Conservation (phyloP, 2,113 vertebrate genomes). For the Tragulus kanchil region DNA sequence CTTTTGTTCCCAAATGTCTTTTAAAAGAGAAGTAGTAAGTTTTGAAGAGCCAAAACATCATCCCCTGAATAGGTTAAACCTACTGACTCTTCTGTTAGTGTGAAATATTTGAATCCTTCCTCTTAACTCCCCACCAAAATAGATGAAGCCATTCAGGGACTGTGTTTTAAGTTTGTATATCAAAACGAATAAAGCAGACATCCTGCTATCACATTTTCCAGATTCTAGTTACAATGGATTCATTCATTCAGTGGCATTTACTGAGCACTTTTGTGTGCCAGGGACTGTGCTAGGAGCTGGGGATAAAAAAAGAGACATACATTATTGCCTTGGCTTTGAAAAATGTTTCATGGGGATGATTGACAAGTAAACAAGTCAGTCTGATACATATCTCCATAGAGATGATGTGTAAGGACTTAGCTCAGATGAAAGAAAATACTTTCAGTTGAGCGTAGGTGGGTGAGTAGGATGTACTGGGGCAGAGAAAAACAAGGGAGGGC, state of each 20-base stretch:
- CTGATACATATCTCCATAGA: background rate
- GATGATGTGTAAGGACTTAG: background rate
- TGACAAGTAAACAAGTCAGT: background rate
- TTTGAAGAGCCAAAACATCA: background rate
- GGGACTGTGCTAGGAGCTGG: background rate
- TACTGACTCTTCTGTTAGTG: constrained; percentile 7
- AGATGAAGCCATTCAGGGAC: constrained; percentile 21
- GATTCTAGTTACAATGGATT: background rate
- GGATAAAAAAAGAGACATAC: background rate
- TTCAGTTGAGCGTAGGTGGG: background rate
- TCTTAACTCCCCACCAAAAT: constrained; percentile 44
- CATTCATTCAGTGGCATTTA: background rate
- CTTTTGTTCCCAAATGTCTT: constrained; percentile 4
- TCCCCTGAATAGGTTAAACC: constrained; percentile 15
- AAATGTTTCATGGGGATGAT: background rate
- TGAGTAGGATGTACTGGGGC: background rate
- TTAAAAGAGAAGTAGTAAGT: background rate
- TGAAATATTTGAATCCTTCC: constrained; percentile 34
- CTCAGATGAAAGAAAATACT: background rate
- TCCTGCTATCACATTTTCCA: background rate
- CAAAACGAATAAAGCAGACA: background rate
- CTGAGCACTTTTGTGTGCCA: background rate
- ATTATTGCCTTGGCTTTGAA: background rate
- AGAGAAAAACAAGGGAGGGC: background rate
- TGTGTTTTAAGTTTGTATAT: no score